Evolutionary conservation across 2,888 invertebrate genomes (phyloP).

Genomic region (Lithophane leautieri): DNA sequence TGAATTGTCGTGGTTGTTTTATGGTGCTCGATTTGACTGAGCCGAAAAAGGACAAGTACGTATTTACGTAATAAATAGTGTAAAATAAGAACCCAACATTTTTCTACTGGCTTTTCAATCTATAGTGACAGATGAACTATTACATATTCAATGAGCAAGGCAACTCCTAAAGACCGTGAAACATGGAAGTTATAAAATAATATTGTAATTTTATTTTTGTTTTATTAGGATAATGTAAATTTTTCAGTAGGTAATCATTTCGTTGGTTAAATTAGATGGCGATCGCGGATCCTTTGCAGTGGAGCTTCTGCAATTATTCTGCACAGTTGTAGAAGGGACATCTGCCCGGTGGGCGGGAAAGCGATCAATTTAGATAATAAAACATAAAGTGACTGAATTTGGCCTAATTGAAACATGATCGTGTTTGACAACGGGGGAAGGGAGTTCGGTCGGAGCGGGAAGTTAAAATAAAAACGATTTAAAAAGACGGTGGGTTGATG

Average conservation of each 20-base stretch:
- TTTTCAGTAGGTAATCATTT: no score
- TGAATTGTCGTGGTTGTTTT: neutral
- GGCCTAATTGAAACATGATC: conserved; percentile 62
- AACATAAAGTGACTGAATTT: conserved; percentile 57
- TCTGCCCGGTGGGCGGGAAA: conserved; percentile 56
- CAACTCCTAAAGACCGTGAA: neutral
- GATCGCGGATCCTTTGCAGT: neutral
- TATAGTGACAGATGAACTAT: neutral
- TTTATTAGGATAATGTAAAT: neutral
- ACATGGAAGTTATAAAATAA: neutral
- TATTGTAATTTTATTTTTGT: neutral
- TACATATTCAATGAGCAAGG: neutral
- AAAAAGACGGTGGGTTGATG: neutral
- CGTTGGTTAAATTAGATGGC: neutral
- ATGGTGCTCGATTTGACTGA: neutral
- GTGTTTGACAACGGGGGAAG: conserved; percentile 15
- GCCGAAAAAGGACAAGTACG: neutral
- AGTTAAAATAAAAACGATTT: neutral
- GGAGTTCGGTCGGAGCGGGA: neutral
- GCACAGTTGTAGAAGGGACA: conserved; percentile 34
- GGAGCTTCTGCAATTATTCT: conserved; percentile 33
- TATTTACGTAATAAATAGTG: neutral
- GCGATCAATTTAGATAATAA: conserved; percentile 62
- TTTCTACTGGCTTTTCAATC: neutral
- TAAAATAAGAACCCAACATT: neutral